Conservation (phyloP, 2,888 invertebrate species). For the Melanotus villosus region DNA sequence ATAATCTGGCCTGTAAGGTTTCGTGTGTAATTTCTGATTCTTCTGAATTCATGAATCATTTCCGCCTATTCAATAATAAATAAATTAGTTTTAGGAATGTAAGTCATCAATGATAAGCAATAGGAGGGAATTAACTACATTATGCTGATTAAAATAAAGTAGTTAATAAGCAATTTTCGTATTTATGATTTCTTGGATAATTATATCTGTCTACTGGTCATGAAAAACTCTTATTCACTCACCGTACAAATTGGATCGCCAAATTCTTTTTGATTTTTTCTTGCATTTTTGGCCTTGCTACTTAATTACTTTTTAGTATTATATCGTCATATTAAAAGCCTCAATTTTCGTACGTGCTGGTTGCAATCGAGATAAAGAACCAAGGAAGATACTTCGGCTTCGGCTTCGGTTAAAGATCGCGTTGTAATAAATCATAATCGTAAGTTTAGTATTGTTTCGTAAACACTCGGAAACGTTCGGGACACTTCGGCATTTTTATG, state of each 20-base stretch:
- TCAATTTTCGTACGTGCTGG: too few relatives aligned
- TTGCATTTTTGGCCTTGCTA: too few relatives aligned
- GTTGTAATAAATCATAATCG: too few relatives aligned
- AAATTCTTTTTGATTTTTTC: slow-evolving; percentile 18
- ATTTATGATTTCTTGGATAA: slow-evolving; percentile 27
- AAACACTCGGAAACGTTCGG: too few relatives aligned
- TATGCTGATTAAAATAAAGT: slow-evolving; percentile 39
- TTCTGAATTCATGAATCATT: slow-evolving; percentile 57
- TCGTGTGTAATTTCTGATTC: slow-evolving; percentile 49
- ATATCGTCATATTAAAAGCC: too few relatives aligned
- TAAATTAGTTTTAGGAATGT: slow-evolving; percentile 53
- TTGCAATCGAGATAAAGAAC: too few relatives aligned
- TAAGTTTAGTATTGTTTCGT: too few relatives aligned
- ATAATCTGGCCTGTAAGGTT: slow-evolving; percentile 32
- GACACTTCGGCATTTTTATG: too few relatives aligned
- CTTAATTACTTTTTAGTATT: too few relatives aligned
- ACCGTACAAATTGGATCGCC: slow-evolving; percentile 10
- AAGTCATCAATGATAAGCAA: slow-evolving; percentile 55
- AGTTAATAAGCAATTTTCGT: slow-evolving; percentile 40
- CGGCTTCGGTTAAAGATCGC: too few relatives aligned
- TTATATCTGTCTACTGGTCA: slow-evolving; percentile 8
- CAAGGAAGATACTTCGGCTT: too few relatives aligned
- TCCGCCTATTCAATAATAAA: slow-evolving; percentile 58
- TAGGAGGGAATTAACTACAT: slow-evolving; percentile 49
- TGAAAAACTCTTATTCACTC: slow-evolving; percentile 11